Conservation (phyloP, 2,113 vertebrate genomes). For the Hemicordylus capensis region DNA sequence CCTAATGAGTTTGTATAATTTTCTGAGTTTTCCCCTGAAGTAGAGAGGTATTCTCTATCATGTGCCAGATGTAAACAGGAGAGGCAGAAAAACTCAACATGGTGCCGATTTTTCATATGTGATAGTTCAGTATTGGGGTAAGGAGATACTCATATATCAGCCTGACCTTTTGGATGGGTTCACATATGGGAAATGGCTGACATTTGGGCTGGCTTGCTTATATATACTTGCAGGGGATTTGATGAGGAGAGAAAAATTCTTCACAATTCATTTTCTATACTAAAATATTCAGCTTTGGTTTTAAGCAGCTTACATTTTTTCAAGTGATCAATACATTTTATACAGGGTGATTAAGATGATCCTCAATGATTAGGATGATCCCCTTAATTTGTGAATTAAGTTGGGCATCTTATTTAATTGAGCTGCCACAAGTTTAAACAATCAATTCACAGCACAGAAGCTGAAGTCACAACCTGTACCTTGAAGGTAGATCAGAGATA, state of each 20-base stretch:
- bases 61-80: conserved; percentile 30
- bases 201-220: neutral
- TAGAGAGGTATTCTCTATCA: conserved; percentile 3
- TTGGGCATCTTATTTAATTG: too few species aligned
- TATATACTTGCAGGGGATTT: neutral
- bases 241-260: conserved; percentile 15
- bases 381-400: neutral
- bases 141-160: conserved; percentile 32
- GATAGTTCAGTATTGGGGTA: conserved; percentile 22
- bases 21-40: neutral
- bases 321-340: neutral
- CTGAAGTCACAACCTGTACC: too few species aligned
- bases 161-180: conserved; percentile 37
- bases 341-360: neutral
- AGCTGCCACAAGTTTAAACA: too few species aligned
- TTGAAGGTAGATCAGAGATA: too few species aligned
- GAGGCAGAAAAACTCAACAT: conserved; percentile 6
- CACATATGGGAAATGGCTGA: conserved; percentile 35
- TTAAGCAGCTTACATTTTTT: neutral
- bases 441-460: too few species aligned
- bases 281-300: neutral
- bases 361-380: too few species aligned
- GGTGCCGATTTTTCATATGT: conserved; percentile 8
- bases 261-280: neutral
- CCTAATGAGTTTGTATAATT: neutral